These are phyloP conservation scores for Bemisia tabaci DNA, from an alignment of 1,140 invertebrate species.

Conservation along the genomic window DNA sequence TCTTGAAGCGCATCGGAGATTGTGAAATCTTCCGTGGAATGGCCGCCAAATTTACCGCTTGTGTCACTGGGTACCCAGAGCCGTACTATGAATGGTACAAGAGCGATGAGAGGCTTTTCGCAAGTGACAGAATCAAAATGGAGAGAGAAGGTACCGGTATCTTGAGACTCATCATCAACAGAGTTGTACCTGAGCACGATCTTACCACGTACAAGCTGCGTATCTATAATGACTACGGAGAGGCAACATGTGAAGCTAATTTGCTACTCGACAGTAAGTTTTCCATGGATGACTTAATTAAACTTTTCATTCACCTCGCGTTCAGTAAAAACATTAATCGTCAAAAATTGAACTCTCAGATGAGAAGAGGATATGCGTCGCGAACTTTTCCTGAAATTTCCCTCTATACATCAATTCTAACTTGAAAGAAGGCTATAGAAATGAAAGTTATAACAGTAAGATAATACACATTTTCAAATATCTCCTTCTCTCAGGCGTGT, in stretches of 20 bases:
- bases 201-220: slow-evolving; percentile 67
- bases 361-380: too few species aligned
- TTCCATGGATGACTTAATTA: too few species aligned
- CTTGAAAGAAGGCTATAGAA: too few species aligned
- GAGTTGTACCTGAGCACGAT: slow-evolving; percentile 54
- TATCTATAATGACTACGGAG: slow-evolving; percentile 69
- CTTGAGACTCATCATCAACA: slow-evolving; percentile 51
- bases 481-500: too few species aligned
- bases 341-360: too few species aligned
- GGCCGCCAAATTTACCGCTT: slow-evolving; percentile 82
- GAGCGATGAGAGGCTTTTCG: slow-evolving; percentile 61
- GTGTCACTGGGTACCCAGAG: slow-evolving; percentile 67
- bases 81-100: slow-evolving; percentile 76
- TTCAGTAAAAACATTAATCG: too few species aligned
- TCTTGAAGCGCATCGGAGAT: slow-evolving; percentile 79
- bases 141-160: slow-evolving; percentile 68
- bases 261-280: slow-evolving; percentile 68
- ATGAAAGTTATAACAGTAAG: too few species aligned
- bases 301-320: too few species aligned
- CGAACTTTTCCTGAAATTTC: too few species aligned
- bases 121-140: slow-evolving; percentile 63
- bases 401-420: too few species aligned
- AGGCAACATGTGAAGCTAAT: slow-evolving; percentile 64
- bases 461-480: too few species aligned
- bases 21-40: slow-evolving; percentile 75